Evolutionary conservation across 2,113 vertebrate species (phyloP), one percentile per base, ranked within the genome.

Genomic region (Odontesthes bonariensis): DNA sequence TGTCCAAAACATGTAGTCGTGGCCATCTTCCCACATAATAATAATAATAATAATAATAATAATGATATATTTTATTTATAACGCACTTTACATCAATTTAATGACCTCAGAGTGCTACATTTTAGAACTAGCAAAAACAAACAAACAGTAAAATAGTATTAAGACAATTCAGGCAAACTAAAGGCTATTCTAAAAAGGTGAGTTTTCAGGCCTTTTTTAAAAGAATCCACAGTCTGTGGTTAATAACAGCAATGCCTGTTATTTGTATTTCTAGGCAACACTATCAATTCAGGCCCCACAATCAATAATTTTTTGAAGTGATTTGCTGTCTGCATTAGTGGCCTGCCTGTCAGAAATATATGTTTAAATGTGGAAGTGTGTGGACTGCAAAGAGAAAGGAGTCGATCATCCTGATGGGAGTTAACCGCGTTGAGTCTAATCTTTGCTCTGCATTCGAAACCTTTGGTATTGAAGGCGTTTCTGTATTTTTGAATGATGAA

Each of bases 331-430:
- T 6, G 19, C n/a, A 13, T 1, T 40, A 6, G 62, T 47, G 35
- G 62, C 62, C 61, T 60, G 16, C n/a, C 13, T 13, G 54, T 49
- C 27, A 20, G 10, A 10, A 40, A 58, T n/a, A 38, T 49, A 16
- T 55, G 55, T 65, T 68, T 73, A 8, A 42, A 54, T 58, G 16
- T 68, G 73, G 23, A 56, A 51, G 33, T 27, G 60, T 49, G 31
- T 52, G 11, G 19, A 60, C 32, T 27, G 17, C 20, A 38, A 10
- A 8, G 16, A 57, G 14, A 20, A 49, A 49, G 33, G 49, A 33
- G 9, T 66, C 53, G 49, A 20, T 32, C 56, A 67, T 69, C 23
- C 51, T 33, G 17, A 17, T 19, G 16, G 16, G 10, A 64, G 23
- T n/a, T 33, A 49, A 32, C 8, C 23, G 32, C n/a, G 42, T 27